Evolutionary conservation across 2,797 vertebrate genomes (phyloP), one percentile per base, ranked within the genome.

Genomic region (Chanos chanos): DNA sequence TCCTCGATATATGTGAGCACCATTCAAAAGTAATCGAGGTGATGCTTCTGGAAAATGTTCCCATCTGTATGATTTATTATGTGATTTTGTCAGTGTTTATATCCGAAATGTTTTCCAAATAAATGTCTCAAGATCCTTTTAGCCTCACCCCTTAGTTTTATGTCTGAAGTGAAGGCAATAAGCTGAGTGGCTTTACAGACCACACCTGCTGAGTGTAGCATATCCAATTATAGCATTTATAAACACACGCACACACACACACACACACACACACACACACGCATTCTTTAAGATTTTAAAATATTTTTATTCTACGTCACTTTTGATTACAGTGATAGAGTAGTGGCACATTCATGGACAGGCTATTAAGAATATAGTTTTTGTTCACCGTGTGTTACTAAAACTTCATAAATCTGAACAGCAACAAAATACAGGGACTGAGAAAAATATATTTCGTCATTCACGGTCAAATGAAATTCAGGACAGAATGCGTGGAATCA

Each of bases 31-130:
- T 62, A 71, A 74, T 59, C 52, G 68, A 61, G 57, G 47, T 50
- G 44, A 71, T 58, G 69, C 58, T 68, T 71, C 71, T 65, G 65
- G 37, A 68, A 68, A 71, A 64, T 59, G 57, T 63, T 56, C 37
- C 34, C n/a, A 7, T n/a, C 49, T 21, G 36, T 47, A 48, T 65
- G 68, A 71, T 71, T 68, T 68, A 71, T 71, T 58, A 39, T 8
- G 34, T 50, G 49, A 66, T 62, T 66, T 64, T 57, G 63, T 44
- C 30, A 28, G 51, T 34, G 60, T 68, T 71, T 68, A 68, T 71
- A 43, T 43, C 43, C 40, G 43, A 43, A 43, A 18, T 43, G 40
- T 43, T 43, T 22, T 43, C 40, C 40, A 43, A 43, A 40, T 43
- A 43, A 43, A 43, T 43, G 40, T 71, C 66, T 49, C 15, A 41